phyloP scores from a whole-genome alignment of 1,140 invertebrate genomes.

The Epicauta chinensis region DNA sequence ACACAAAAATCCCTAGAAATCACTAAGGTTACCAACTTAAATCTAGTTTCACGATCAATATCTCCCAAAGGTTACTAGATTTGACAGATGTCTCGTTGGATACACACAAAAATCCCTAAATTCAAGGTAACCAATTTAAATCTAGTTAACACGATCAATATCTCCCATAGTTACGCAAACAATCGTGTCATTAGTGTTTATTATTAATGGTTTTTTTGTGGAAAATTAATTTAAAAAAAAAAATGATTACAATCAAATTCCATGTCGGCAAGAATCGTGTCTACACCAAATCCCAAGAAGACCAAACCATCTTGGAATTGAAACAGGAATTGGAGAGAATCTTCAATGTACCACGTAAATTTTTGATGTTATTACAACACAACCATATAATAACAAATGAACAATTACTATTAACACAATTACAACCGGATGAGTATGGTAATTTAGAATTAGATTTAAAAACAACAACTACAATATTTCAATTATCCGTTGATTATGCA shows the following conservation, averaged over 20 bases:
- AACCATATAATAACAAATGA: conserved; percentile 3
- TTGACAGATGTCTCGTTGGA: no score
- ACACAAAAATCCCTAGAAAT: no score
- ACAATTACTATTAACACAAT: conserved; percentile 7
- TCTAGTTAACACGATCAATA: no score
- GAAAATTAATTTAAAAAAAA: neutral
- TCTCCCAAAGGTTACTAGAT: no score
- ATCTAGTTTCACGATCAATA: no score
- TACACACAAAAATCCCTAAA: no score
- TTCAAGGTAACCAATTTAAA: no score
- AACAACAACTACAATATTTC: conserved; percentile 24
- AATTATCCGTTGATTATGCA: conserved; percentile 29
- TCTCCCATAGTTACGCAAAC: no score
- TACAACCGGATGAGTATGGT: conserved; percentile 26
- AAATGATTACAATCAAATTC: conserved; percentile 36
- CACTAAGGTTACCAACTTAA: no score
- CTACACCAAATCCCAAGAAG: conserved; percentile 30
- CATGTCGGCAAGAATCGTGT: conserved; percentile 26
- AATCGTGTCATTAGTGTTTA: neutral
- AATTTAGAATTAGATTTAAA: conserved; percentile 28
- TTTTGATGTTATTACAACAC: conserved; percentile 7
- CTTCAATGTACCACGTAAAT: conserved; percentile 9
- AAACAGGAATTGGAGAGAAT: conserved; percentile 17
- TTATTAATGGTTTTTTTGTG: neutral
- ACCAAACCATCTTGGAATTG: conserved; percentile 19